Evolutionary conservation across 2,888 invertebrate species (phyloP).

Genomic region (Dascillus cervinus): DNA sequence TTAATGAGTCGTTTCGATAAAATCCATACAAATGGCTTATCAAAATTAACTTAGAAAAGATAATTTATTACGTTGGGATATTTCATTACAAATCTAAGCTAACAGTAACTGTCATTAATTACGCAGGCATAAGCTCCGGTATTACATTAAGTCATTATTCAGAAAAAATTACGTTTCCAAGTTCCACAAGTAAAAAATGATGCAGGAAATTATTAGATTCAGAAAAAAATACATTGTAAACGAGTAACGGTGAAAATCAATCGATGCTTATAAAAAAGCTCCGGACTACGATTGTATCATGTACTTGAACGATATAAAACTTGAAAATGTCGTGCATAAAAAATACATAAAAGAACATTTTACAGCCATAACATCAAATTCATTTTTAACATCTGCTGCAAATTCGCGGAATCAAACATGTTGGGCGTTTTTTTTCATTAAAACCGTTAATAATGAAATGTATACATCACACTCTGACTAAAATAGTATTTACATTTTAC

Average conservation of each 20-base stretch:
- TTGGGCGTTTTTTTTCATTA: too few species aligned
- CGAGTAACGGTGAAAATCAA: slow-evolving; percentile 5
- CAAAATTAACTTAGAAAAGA: slow-evolving; percentile 6
- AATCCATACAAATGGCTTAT: slow-evolving; percentile 8
- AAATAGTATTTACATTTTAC: too few species aligned
- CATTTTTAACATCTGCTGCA: slow-evolving; percentile 7
- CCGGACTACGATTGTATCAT: slow-evolving; percentile 5
- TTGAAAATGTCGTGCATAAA: slow-evolving; percentile 5
- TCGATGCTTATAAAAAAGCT: slow-evolving; percentile 5
- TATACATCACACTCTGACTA: too few species aligned
- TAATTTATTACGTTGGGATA: slow-evolving; percentile 9
- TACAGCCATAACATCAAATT: slow-evolving; percentile 7
- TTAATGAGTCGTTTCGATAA: slow-evolving; percentile 6
- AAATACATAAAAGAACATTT: slow-evolving; percentile 8
- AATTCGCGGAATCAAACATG: slow-evolving; percentile 5
- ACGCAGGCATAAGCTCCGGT: slow-evolving; percentile 4
- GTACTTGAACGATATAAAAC: slow-evolving; percentile 5
- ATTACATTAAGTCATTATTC: slow-evolving; percentile 10
- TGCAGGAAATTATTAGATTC: slow-evolving; percentile 4
- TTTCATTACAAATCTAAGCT: slow-evolving; percentile 9
- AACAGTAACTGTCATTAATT: slow-evolving; percentile 8
- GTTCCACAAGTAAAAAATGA: slow-evolving; percentile 7
- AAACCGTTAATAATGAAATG: too few species aligned
- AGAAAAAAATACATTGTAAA: slow-evolving; percentile 7
- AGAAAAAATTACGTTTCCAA: too few species aligned